These are phyloP conservation scores for Malurus splendens DNA, from an alignment of 2,797 vertebrate species.

Conservation along the genomic window DNA sequence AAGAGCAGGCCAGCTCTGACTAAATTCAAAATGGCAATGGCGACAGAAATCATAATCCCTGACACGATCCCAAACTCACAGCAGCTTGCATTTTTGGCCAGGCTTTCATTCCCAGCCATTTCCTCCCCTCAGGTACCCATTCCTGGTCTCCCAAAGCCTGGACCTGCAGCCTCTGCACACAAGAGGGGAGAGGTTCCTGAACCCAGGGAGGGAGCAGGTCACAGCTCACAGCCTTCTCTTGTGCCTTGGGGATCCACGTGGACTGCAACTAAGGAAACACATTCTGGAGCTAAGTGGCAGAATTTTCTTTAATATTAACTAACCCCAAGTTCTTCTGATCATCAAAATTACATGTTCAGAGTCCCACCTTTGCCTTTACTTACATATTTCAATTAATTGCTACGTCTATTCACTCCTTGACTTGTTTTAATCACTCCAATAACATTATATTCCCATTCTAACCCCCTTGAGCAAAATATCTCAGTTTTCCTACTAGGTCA, in stretches of 20 bases:
- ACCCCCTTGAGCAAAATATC: slow-evolving; percentile 42
- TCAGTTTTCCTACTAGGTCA: slow-evolving; percentile 38
- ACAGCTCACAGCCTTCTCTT: background rate
- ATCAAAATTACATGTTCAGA: slow-evolving; percentile 4
- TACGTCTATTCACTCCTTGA: background rate
- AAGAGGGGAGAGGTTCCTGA: rapidly evolving
- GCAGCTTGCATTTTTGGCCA: background rate
- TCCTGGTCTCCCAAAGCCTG: background rate
- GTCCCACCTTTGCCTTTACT: slow-evolving; percentile 35
- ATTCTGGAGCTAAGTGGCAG: background rate
- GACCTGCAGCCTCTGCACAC: rapidly evolving
- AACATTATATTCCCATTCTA: slow-evolving; percentile 27
- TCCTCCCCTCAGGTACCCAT: background rate
- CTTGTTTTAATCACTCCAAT: slow-evolving; percentile 30
- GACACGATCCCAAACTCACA: background rate
- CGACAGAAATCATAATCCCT: background rate
- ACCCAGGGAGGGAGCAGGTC: background rate
- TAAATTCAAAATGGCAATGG: background rate
- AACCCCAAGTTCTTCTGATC: background rate
- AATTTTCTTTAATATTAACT: background rate
- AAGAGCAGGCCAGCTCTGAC: background rate
- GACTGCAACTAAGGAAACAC: background rate
- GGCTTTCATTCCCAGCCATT: background rate
- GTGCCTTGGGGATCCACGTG: background rate
- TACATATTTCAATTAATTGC: slow-evolving; percentile 30